Conservation (phyloP, 2,113 vertebrate genomes). For the Marcusenius ussheri region DNA sequence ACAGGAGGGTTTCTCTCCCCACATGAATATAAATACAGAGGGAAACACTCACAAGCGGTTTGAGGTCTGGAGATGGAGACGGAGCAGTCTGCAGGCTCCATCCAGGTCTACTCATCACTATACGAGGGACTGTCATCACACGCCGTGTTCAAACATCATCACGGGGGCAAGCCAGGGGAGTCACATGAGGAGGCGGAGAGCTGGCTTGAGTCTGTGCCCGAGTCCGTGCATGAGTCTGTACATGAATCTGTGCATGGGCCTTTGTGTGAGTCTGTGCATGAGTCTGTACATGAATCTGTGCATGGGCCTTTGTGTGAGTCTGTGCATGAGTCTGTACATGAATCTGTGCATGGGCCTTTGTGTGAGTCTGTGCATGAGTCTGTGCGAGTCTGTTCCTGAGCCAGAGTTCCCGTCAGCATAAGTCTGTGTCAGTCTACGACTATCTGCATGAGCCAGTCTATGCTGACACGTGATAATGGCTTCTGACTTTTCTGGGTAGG, state of each 20-base stretch:
- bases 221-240: neutral
- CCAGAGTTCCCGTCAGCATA: neutral
- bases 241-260: neutral
- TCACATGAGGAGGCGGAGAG: neutral
- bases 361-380: neutral
- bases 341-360: neutral
- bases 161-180: neutral
- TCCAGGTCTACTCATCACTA: neutral
- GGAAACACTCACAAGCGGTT: neutral
- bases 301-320: too few species aligned
- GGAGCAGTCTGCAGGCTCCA: neutral
- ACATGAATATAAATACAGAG: neutral
- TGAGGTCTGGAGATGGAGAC: neutral
- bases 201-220: neutral
- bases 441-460: neutral
- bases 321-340: neutral
- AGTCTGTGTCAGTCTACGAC: neutral
- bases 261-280: neutral
- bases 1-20: neutral
- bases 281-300: neutral
- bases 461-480: neutral
- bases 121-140: neutral
- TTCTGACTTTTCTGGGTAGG: neutral
- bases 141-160: neutral
- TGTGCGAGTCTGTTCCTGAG: neutral